Conservation (phyloP, 1,140 invertebrate species). For the Anthonomus grandis region DNA sequence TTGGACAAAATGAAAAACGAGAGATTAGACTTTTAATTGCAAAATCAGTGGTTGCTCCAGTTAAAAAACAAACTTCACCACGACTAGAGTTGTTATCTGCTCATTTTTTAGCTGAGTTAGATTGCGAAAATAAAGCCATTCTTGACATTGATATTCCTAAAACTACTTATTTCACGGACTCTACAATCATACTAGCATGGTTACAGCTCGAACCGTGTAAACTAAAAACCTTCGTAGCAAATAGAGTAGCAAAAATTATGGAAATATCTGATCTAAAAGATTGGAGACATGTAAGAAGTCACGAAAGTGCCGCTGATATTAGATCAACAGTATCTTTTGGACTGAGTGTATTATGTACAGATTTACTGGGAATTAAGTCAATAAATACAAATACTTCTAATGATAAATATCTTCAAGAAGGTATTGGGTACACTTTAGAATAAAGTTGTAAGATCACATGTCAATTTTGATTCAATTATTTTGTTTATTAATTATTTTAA, state of each 20-base stretch:
- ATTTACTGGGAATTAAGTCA: too few relatives aligned
- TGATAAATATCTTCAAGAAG: too few relatives aligned
- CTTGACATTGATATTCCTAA: conserved; percentile 18
- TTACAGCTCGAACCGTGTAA: conserved; percentile 26
- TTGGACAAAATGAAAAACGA: conserved; percentile 10
- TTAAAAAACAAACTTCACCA: conserved; percentile 38
- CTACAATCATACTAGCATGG: conserved; percentile 44
- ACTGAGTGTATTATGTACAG: too few relatives aligned
- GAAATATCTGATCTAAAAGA: conserved; percentile 28
- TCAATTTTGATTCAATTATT: too few relatives aligned
- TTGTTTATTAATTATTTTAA: too few relatives aligned
- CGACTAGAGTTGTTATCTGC: conserved; percentile 33
- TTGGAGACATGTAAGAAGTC: conserved; percentile 44
- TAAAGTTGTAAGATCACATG: too few relatives aligned
- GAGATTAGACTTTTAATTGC: conserved; percentile 31
- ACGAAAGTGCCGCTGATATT: conserved; percentile 48
- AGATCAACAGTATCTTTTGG: too few relatives aligned
- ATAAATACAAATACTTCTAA: too few relatives aligned
- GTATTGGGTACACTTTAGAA: too few relatives aligned
- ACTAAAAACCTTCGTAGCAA: conserved; percentile 42
- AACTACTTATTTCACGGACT: conserved; percentile 46
- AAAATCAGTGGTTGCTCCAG: conserved; percentile 39
- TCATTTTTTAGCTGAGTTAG: conserved; percentile 21
- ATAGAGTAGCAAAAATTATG: conserved; percentile 44
- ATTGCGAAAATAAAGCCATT: conserved; percentile 11